These are phyloP conservation scores for Ganaspis brasiliensis DNA, from an alignment of 2,888 invertebrate species.

Conservation along the genomic window DNA sequence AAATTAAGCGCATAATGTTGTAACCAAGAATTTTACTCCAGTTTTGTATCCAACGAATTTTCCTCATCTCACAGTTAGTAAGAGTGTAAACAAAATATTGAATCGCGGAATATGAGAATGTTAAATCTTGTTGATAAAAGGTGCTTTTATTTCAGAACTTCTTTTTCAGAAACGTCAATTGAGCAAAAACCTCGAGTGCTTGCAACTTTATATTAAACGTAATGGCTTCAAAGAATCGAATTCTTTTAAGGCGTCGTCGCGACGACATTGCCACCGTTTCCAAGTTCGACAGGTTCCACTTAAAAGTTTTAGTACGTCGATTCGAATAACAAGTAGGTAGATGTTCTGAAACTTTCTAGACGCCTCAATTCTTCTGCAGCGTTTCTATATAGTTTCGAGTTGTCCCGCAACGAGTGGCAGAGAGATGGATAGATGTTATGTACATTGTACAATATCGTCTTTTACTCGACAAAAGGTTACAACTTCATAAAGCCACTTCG, in stretches of 20 bases:
- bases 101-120: background rate
- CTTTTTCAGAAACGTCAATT: background rate
- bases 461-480: constrained; percentile 29
- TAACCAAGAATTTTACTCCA: too few relatives aligned
- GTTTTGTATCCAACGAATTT: too few relatives aligned
- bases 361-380: constrained; percentile 24
- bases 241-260: constrained; percentile 41
- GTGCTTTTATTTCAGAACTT: background rate
- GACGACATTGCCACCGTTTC: constrained; percentile 39
- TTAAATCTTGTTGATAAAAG: background rate
- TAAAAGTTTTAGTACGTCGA: constrained; percentile 41
- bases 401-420: background rate
- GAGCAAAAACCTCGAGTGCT: constrained; percentile 10
- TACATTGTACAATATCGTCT: constrained; percentile 26
- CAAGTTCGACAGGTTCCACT: constrained; percentile 33
- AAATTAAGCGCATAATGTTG: too few relatives aligned
- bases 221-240: constrained; percentile 5
- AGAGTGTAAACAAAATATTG: too few relatives aligned
- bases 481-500: constrained; percentile 24
- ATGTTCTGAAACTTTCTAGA: constrained; percentile 34
- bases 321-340: constrained; percentile 29
- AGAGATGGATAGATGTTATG: constrained; percentile 31
- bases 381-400: constrained; percentile 20
- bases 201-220: constrained; percentile 29
- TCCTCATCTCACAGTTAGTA: too few relatives aligned